Evolutionary conservation across 1,140 invertebrate species (phyloP).

Genomic region (Proales similis): DNA sequence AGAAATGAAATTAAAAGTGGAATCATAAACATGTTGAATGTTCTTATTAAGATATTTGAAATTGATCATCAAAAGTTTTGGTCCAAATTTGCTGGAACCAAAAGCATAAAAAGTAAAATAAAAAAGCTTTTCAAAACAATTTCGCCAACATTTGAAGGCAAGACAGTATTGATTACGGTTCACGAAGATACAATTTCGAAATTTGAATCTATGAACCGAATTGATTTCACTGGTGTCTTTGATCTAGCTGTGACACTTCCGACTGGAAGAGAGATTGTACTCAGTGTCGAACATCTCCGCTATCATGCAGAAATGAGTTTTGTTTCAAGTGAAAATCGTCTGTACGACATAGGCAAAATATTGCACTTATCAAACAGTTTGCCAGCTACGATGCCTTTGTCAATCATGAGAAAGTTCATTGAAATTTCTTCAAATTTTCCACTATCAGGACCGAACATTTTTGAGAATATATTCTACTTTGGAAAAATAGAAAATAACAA

Average conservation of each 20-base stretch:
- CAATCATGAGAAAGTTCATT: slow-evolving; percentile 12
- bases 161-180: not conserved
- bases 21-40: slow-evolving; percentile 34
- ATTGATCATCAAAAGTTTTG: slow-evolving; percentile 13
- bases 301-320: slow-evolving; percentile 26
- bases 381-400: not conserved
- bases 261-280: not conserved
- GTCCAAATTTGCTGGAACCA: not conserved
- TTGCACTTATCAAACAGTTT: not conserved
- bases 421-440: not conserved
- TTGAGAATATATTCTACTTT: slow-evolving; percentile 6
- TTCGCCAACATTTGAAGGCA: slow-evolving; percentile 8
- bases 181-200: not conserved
- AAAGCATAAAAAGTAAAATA: slow-evolving; percentile 7
- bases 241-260: not conserved
- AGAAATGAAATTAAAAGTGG: slow-evolving; percentile 37
- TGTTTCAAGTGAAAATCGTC: not conserved
- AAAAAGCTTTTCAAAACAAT: slow-evolving; percentile 5
- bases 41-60: slow-evolving; percentile 24
- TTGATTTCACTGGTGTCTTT: slow-evolving; percentile 11
- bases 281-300: not conserved
- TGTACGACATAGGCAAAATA: not conserved
- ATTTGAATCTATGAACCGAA: slow-evolving; percentile 11
- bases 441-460: not conserved
- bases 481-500: slow-evolving; percentile 6